Conservation (phyloP, 2,113 vertebrate species). For the Tyto alba region DNA sequence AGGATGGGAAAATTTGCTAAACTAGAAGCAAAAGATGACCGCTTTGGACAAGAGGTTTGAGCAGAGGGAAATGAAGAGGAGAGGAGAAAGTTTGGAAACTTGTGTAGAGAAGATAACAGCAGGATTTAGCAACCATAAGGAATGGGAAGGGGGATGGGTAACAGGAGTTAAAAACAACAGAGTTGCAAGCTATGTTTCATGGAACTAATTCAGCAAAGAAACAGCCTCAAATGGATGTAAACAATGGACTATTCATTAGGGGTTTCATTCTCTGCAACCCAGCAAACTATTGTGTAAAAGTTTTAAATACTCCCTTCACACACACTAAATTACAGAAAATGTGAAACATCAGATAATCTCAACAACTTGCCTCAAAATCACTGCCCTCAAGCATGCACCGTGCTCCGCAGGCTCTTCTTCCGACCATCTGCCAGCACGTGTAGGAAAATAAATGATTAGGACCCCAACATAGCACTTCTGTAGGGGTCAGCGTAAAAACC, state of each 20-base stretch:
- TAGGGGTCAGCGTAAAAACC: background rate
- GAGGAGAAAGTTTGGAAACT: background rate
- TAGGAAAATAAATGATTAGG: background rate
- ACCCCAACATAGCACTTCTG: background rate
- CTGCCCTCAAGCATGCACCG: background rate
- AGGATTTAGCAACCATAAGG: conserved; percentile 23
- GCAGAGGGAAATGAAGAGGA: background rate
- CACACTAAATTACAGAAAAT: background rate
- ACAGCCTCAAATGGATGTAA: conserved; percentile 34
- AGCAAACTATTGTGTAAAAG: conserved; percentile 37
- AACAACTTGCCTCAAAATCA: background rate
- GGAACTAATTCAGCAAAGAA: conserved; percentile 43
- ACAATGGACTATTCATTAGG: conserved; percentile 55
- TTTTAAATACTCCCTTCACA: conserved; percentile 34
- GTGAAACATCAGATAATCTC: conserved; percentile 12
- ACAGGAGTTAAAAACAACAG: conserved; percentile 8
- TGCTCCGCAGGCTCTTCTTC: background rate
- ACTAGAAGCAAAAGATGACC: background rate
- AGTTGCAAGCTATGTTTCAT: conserved; percentile 16
- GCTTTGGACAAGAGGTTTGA: background rate
- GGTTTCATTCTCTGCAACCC: conserved; percentile 28
- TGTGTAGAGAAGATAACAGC: background rate
- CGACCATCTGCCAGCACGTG: background rate
- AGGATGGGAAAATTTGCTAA: background rate
- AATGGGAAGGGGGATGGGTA: conserved; percentile 22